Evolutionary conservation across 1,140 invertebrate species (phyloP), one percentile per base, ranked within the genome.

Genomic region (Drosophila aff.): DNA sequence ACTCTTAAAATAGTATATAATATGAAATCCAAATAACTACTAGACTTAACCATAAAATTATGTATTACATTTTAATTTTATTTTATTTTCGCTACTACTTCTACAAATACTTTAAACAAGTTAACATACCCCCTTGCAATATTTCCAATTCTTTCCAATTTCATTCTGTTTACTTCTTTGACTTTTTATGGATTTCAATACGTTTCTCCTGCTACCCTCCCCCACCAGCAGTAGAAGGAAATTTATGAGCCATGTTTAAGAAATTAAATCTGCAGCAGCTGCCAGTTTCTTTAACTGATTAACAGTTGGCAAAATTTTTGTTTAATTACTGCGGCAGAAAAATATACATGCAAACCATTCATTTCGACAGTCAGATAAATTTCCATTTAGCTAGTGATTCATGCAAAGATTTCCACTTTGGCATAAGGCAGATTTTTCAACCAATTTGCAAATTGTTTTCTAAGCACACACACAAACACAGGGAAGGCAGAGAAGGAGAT

Each of bases 371-470:
- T 66, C 40, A 43, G 67, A 73, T 49, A 49, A 61, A 65, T 46
- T 62, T 71, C 40, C 43, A 50, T 61, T 55, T 55, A 55, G 33
- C 52, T 66, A 52, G 73, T 65, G 69, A 79, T 60, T 79, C 68
- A 67, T 41, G 23, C 23, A 44, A 63, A 64, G 50, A 46, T 47
- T 76, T 62, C 52, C 10, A 44, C 31, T 75, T 73, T 79, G 82
- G 55, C 76, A 76, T 74, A 49, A 72, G 61, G 43, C 50, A 60
- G 57, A 65, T 79, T 75, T 85, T 78, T 44, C 28, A 81, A 81
- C 74, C 85, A 90, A 90, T 87, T 87, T 90, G 84, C 84, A 87
- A 89, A 87, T 87, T 84, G 84, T 90, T 87, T 87, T 87, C 85
- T 87, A 89, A 87, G 69, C 84, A 55, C 81, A 84, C 57, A 67